Conservation (phyloP, 2,113 vertebrate genomes). For the Sisor rabdophorus region DNA sequence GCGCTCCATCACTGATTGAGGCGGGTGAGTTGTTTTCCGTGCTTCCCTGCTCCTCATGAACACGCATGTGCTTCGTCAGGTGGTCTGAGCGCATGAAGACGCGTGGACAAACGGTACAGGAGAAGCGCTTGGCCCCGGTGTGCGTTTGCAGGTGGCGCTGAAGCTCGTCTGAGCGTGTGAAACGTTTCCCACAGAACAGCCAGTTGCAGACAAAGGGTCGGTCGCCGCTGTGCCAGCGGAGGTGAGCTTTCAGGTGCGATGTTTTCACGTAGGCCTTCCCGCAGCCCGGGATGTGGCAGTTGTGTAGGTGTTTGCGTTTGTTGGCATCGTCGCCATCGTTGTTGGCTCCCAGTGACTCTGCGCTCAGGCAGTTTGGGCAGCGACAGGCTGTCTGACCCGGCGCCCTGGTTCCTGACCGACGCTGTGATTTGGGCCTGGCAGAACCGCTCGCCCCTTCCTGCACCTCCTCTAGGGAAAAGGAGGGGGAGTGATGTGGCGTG, state of each 20-base stretch:
- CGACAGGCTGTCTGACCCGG: conserved; percentile 82
- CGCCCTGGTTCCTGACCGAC: conserved; percentile 78
- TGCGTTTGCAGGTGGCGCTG: conserved; percentile 69
- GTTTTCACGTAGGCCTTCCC: conserved; percentile 71
- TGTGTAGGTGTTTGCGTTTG: conserved; percentile 82
- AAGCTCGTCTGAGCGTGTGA: conserved; percentile 68
- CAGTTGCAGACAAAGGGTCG: conserved; percentile 69
- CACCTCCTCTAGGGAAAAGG: conserved; percentile 72
- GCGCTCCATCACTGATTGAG: not conserved
- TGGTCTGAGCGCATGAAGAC: conserved; percentile 68
- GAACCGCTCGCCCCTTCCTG: conserved; percentile 61
- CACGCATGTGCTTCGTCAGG: conserved; percentile 66
- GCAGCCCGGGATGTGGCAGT: conserved; percentile 68
- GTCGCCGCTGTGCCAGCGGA: conserved; percentile 71
- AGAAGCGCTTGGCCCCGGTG: conserved; percentile 66
- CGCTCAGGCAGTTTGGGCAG: conserved; percentile 90
- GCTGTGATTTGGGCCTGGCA: conserved; percentile 74
- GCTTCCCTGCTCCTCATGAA: conserved; percentile 50
- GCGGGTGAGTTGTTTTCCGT: not conserved
- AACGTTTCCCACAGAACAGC: conserved; percentile 71
- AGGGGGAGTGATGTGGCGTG: not conserved
- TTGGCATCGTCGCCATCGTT: conserved; percentile 71
- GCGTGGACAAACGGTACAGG: conserved; percentile 63
- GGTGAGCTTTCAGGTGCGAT: conserved; percentile 70
- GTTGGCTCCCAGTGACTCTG: conserved; percentile 79